phyloP scores from a whole-genome alignment of 37 sponge, comb jelly and placozoan species.

The Aplysina aerophoba region DNA sequence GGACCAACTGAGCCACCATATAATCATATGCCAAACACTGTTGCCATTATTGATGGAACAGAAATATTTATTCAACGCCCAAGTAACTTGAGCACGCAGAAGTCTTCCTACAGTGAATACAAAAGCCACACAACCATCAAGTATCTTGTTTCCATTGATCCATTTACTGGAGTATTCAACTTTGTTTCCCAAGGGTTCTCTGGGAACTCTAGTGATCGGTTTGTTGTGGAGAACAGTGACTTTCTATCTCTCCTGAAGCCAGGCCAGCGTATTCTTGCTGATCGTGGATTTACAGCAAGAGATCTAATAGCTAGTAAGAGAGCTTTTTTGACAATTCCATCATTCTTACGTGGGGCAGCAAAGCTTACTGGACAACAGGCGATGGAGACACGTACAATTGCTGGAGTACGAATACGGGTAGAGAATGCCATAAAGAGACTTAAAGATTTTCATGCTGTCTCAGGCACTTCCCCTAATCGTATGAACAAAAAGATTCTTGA shows the following conservation, averaged over 20 bases:
- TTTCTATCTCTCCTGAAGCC: conserved; percentile 3
- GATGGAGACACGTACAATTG: background rate
- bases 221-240: background rate
- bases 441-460: background rate
- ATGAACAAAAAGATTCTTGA: conserved; percentile 4
- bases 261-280: conserved; percentile 34
- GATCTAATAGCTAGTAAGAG: conserved; percentile 30
- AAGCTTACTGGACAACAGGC: conserved; percentile 20
- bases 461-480: background rate
- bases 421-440: conserved; percentile 18
- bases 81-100: background rate
- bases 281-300: conserved; percentile 23
- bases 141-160: conserved; percentile 29
- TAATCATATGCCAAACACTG: conserved; percentile 5
- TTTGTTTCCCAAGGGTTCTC: conserved; percentile 10
- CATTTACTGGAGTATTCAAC: conserved; percentile 15
- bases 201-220: conserved; percentile 14
- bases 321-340: conserved; percentile 34
- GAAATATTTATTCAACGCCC: conserved; percentile 13
- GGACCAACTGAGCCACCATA: conserved; percentile 5
- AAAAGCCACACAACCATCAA: conserved; percentile 37
- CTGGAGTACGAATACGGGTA: conserved; percentile 31
- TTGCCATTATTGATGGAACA: conserved; percentile 13
- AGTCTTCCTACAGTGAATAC: conserved; percentile 30
- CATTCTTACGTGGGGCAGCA: background rate